Evolutionary conservation across 2,113 vertebrate species (phyloP).

Genomic region (Hystrix brachyura): DNA sequence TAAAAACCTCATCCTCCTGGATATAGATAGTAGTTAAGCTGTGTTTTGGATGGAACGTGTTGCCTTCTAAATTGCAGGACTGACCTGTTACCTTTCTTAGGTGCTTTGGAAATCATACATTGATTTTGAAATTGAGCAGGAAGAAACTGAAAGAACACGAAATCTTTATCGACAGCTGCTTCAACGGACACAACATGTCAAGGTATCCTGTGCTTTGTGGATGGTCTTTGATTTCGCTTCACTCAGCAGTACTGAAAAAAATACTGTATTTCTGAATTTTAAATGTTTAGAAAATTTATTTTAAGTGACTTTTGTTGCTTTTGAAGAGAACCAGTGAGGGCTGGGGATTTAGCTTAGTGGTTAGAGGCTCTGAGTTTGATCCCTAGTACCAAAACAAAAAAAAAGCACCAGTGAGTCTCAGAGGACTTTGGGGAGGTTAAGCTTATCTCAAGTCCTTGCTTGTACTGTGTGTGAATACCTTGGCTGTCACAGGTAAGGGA

Average conservation of each 20-base stretch:
- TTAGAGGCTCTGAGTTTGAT: too few relatives aligned
- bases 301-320: slow-evolving; percentile 37
- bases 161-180: slow-evolving; percentile 95
- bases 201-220: slow-evolving; percentile 87
- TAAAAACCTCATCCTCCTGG: neutral
- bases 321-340: neutral
- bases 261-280: neutral
- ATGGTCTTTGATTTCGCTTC: neutral
- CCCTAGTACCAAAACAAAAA: too few relatives aligned
- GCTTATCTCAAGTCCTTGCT: neutral
- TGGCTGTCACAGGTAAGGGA: neutral
- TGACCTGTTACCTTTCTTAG: slow-evolving; percentile 84
- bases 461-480: neutral
- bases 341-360: too few relatives aligned
- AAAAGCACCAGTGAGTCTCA: neutral
- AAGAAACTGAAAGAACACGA: slow-evolving; percentile 96
- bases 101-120: slow-evolving; percentile 99
- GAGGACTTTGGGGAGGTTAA: slow-evolving; percentile 44
- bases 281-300: neutral
- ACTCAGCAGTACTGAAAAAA: neutral
- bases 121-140: slow-evolving; percentile 99
- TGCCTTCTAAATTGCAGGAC: slow-evolving; percentile 40
- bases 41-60: neutral
- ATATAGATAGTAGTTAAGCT: slow-evolving; percentile 9
- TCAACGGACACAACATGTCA: slow-evolving; percentile 97